Conservation (phyloP, 1,140 invertebrate genomes). For the Myzus persicae region DNA sequence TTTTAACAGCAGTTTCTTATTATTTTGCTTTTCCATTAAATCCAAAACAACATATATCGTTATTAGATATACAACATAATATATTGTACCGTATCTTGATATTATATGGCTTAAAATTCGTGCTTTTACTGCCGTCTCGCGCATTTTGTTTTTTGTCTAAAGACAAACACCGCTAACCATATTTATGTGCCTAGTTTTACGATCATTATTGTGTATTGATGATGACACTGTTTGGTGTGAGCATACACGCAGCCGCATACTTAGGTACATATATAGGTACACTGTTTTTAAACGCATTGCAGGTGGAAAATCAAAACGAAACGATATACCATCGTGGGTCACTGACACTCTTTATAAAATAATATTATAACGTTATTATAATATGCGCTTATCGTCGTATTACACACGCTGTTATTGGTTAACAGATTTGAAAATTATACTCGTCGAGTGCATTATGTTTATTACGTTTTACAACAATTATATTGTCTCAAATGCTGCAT, state of each 20-base stretch:
- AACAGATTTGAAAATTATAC: no score
- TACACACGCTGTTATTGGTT: no score
- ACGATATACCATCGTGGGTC: background rate
- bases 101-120: background rate
- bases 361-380: background rate
- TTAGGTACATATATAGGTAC: background rate
- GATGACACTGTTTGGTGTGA: background rate
- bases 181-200: background rate
- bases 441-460: no score
- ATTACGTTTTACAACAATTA: no score
- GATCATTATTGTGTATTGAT: background rate
- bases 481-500: background rate
- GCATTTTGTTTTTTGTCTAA: background rate
- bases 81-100: background rate
- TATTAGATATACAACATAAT: background rate
- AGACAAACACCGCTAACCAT: background rate
- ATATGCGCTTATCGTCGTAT: no score
- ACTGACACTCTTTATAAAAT: background rate
- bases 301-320: background rate
- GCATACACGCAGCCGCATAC: background rate
- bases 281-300: background rate
- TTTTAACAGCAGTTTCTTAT: conserved; percentile 16
- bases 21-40: background rate
- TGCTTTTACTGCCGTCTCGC: conserved; percentile 18
- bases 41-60: conserved; percentile 17